phyloP scores from a whole-genome alignment of 2,113 vertebrate species.

The Tamias sibiricus region DNA sequence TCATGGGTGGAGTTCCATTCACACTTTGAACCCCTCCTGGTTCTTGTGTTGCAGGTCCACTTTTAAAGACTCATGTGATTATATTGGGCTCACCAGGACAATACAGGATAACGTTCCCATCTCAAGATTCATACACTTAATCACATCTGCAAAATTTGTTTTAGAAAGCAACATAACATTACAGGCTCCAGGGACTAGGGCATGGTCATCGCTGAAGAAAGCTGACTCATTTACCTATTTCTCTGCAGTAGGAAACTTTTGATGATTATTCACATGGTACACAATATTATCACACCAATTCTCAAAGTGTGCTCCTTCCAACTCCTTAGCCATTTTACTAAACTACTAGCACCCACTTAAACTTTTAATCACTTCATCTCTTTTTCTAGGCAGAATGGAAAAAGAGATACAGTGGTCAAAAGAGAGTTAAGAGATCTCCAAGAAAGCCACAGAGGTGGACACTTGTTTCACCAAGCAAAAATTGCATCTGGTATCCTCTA shows the following conservation, averaged over 20 bases:
- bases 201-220: not conserved
- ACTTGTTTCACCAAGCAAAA: constrained; percentile 49
- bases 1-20: not conserved
- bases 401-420: constrained; percentile 26
- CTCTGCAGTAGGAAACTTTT: not conserved
- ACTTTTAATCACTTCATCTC: not conserved
- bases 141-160: not conserved
- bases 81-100: not conserved
- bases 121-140: not conserved
- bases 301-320: not conserved
- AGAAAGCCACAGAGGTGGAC: constrained; percentile 22
- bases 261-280: not conserved
- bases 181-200: not conserved
- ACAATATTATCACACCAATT: not conserved
- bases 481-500: constrained; percentile 51
- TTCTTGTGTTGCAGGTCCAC: not conserved
- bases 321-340: not conserved
- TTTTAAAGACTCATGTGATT: not conserved
- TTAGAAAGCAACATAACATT: not conserved
- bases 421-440: constrained; percentile 20
- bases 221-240: not conserved
- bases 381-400: constrained; percentile 8
- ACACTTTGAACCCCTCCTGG: not conserved
- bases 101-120: not conserved
- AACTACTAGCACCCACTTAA: not conserved